Base-by-base conservation (phyloP, 1,140 invertebrate genomes). In the Dolichoris vasculosae region DNA sequence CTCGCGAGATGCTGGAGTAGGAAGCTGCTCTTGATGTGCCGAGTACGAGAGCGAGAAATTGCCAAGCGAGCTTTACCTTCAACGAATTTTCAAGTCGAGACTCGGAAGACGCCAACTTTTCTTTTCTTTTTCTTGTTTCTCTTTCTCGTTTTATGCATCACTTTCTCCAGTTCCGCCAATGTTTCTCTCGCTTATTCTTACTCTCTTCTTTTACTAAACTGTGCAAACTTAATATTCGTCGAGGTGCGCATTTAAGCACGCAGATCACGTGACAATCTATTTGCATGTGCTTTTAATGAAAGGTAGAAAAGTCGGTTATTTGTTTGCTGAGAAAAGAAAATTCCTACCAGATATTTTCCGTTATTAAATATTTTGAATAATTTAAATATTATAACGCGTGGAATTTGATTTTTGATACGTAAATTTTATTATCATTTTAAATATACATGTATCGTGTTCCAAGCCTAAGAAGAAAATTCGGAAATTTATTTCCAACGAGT, bases 81-180 rank as follows among this genome's bases (percentile, higher is more conserved):
- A 76, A 82, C 55, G 79, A 79, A 81, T 82, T 81, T 81, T 67
- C n/a, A 75, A 76, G 63, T 82, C 26, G 82, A 82, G 51, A 78
- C 83, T 55, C 83, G 48, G 17, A 23, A 40, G 48, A 43, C 48
- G 17, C 23, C 11, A 30, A 48, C 4, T 9, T 43, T 4, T 43
- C 55, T n/a, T 51, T 35, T 79, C 0, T 43, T 2, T 26, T 79
- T 63, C 26, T 38, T 20, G 15, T 55, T 30, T 51, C n/a, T 32
- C 40, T 32, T 7, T 64, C 6, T n/a, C 38, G 23, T n/a, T 81
- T 30, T 3, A 0, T 67, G 2, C 30, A 17, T 51, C 43, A 46
- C 23, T 48, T 8, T 46, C n/a, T 8, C 11, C 35, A 30, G 8
- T 40, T 80, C 23, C 30, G 7, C 43, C 38, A 0, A 46, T 80